Evolutionary conservation across 1,140 invertebrate species (phyloP).

Genomic region (Vanessa atalanta): DNA sequence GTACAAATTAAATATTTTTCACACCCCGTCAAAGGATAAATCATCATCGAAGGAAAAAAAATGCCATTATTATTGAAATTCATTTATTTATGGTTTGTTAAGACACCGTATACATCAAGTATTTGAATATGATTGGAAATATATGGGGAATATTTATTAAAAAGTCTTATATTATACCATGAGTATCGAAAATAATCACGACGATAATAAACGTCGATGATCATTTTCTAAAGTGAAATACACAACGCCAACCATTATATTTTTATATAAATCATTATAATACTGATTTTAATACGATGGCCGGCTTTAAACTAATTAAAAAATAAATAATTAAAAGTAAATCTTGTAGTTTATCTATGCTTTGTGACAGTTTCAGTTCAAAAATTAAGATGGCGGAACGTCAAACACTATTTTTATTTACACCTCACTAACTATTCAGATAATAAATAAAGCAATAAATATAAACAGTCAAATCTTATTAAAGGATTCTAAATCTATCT

Average conservation of each 20-base stretch:
- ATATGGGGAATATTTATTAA: conserved; percentile 19
- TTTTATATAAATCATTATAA: conserved; percentile 13
- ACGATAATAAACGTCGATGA: conserved; percentile 12
- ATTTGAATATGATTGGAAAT: conserved; percentile 21
- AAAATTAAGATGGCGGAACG: conserved; percentile 29
- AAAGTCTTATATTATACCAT: conserved; percentile 21
- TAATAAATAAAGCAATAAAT: conserved; percentile 53
- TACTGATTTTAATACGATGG: conserved; percentile 1
- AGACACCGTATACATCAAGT: conserved; percentile 36
- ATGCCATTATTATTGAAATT: conserved; percentile 19
- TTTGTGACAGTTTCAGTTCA: conserved; percentile 11
- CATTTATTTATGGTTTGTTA: conserved; percentile 34
- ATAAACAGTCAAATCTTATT: conserved; percentile 47
- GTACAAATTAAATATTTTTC: too few species aligned
- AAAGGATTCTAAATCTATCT: conserved; percentile 16
- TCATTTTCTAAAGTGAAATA: conserved; percentile 19
- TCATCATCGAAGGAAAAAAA: conserved; percentile 11
- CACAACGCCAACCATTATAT: conserved; percentile 13
- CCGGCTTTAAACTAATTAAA: neutral
- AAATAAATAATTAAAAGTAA: conserved; percentile 12
- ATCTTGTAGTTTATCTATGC: neutral
- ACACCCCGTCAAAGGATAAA: too few species aligned
- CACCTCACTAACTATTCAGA: conserved; percentile 41
- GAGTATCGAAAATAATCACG: conserved; percentile 14
- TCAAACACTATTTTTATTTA: conserved; percentile 41